phyloP scores from a whole-genome alignment of 2,113 vertebrate species.

The Uropsilus gracilis region DNA sequence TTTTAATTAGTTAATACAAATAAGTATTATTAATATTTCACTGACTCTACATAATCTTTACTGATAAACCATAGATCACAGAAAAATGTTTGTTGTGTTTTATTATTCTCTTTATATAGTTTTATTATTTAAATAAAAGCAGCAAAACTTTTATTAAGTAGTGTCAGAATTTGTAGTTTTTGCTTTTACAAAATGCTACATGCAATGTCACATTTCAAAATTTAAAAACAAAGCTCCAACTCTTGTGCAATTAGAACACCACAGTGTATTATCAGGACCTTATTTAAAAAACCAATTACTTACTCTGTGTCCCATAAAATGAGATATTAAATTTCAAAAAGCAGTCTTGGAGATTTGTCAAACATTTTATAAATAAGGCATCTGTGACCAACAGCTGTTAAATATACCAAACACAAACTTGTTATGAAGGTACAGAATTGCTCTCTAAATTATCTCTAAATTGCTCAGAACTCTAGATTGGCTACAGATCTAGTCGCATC shows the following conservation, averaged over 20 bases:
- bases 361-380: not conserved
- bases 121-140: not conserved
- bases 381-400: not conserved
- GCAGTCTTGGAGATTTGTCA: not conserved
- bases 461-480: not conserved
- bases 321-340: not conserved
- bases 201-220: constrained; percentile 7
- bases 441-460: not conserved
- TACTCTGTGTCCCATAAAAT: not conserved
- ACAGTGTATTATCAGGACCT: not conserved
- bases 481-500: not conserved
- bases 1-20: not conserved
- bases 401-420: not conserved
- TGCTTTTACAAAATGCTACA: constrained; percentile 12
- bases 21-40: not conserved
- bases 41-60: not conserved
- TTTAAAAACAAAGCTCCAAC: not conserved
- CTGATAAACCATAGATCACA: not conserved
- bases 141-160: not conserved
- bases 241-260: not conserved
- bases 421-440: not conserved
- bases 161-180: not conserved
- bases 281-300: not conserved
- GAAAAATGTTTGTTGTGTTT: not conserved
- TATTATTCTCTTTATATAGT: not conserved